Percentiles rank a stretch among this genome's conserved stretches.
phyloP scores from a whole-genome alignment of 2,113 vertebrate species.

The Cephalopterus ornatus region DNA sequence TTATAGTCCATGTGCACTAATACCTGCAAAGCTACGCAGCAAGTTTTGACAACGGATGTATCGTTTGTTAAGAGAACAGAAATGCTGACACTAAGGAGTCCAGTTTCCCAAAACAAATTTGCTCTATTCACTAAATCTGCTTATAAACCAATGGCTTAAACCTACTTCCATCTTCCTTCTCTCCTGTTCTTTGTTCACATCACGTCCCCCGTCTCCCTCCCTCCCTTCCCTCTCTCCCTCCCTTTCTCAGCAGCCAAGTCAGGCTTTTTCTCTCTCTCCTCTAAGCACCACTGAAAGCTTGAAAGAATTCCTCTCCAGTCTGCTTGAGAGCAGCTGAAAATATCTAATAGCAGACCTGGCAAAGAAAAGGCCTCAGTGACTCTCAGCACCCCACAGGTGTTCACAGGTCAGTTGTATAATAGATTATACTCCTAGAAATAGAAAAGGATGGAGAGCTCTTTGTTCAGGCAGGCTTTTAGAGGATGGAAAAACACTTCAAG shows the following conservation, averaged over 20 bases:
- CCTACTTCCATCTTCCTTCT: not conserved
- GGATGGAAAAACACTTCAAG: not conserved
- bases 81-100: not conserved
- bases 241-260: not conserved
- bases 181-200: not conserved
- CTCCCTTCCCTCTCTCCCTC: too few relatives aligned
- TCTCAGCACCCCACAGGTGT: not conserved
- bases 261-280: not conserved
- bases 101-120: not conserved
- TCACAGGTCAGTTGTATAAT: not conserved
- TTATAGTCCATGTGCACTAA: not conserved
- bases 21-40: not conserved
- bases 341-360: not conserved
- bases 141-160: not conserved
- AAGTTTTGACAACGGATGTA: not conserved
- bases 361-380: not conserved
- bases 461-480: not conserved
- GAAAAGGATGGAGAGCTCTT: not conserved
- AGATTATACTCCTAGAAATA: not conserved
- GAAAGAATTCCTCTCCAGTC: not conserved
- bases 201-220: rapidly evolving
- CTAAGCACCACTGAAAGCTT: not conserved
- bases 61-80: not conserved
- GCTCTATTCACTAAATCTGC: not conserved
- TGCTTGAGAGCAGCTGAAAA: not conserved